Conservation (phyloP, 2,888 invertebrate genomes). For the Acleris emargana region DNA sequence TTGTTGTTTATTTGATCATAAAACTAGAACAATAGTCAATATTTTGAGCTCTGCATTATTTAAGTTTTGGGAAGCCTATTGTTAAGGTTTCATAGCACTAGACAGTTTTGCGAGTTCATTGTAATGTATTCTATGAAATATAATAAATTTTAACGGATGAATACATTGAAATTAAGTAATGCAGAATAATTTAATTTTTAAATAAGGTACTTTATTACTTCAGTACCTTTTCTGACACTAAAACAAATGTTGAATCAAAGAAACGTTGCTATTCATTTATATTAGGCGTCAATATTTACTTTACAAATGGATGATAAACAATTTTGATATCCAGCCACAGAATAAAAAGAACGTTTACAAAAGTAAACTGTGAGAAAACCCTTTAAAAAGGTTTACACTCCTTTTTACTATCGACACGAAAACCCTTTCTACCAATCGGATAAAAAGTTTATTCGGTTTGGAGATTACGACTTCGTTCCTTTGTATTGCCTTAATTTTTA, state of each 20-base stretch:
- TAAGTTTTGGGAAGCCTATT: too few species aligned
- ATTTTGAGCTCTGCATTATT: too few species aligned
- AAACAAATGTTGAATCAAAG: not conserved
- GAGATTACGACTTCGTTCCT: constrained; percentile 8
- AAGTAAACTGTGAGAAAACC: constrained; percentile 19
- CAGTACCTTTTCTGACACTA: too few species aligned
- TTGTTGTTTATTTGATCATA: too few species aligned
- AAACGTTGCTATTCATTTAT: constrained; percentile 12
- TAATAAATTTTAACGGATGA: too few species aligned
- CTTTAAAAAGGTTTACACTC: constrained; percentile 28
- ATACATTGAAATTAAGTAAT: too few species aligned
- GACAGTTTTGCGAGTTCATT: too few species aligned
- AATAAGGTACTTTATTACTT: too few species aligned
- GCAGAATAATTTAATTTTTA: too few species aligned
- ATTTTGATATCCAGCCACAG: not conserved
- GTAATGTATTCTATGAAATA: too few species aligned
- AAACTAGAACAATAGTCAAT: too few species aligned
- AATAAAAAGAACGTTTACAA: constrained; percentile 19
- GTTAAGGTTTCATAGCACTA: too few species aligned
- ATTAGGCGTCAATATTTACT: constrained; percentile 7
- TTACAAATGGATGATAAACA: constrained; percentile 4
- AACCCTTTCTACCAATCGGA: constrained; percentile 23
- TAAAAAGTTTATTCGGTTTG: constrained; percentile 11
- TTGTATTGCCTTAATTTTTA: constrained; percentile 1
- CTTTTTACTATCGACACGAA: constrained; percentile 18